Evolutionary conservation across 2,797 vertebrate species (phyloP).

Genomic region (Myotis vivesi): DNA sequence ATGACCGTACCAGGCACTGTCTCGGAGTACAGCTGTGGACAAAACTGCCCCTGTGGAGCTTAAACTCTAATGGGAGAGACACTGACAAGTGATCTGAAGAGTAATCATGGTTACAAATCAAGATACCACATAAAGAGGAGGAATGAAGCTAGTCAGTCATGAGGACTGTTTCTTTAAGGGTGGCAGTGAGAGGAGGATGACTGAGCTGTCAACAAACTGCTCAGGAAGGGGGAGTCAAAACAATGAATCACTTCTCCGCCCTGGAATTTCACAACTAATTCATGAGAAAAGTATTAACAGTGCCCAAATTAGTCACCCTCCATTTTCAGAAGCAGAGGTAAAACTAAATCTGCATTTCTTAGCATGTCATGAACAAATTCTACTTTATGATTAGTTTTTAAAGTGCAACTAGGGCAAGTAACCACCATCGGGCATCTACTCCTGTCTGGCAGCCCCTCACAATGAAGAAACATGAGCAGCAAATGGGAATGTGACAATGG

Average conservation of each 20-base stretch:
- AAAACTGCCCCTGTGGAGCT: background rate
- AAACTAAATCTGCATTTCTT: constrained; percentile 38
- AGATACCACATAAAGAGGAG: background rate
- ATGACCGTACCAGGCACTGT: background rate
- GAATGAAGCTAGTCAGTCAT: background rate
- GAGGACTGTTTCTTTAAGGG: background rate
- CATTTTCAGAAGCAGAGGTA: constrained; percentile 11
- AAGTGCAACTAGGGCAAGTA: background rate
- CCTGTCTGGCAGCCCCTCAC: background rate
- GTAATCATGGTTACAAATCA: background rate
- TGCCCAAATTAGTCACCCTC: background rate
- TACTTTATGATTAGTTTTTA: background rate
- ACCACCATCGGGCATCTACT: background rate
- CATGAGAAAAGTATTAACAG: background rate
- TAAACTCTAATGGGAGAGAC: background rate
- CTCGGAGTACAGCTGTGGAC: background rate
- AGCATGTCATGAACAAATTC: background rate
- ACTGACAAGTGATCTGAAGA: background rate
- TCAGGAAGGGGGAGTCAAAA: background rate
- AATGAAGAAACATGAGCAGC: background rate
- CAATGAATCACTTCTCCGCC: background rate
- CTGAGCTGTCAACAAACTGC: background rate
- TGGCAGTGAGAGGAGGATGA: background rate
- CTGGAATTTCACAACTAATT: constrained; percentile 32
- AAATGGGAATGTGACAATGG: background rate